Percentiles rank a stretch among this genome's conserved stretches.
These are phyloP conservation scores for Rattus norvegicus DNA, from an alignment of 2,113 vertebrate species.

Conservation along the genomic window DNA sequence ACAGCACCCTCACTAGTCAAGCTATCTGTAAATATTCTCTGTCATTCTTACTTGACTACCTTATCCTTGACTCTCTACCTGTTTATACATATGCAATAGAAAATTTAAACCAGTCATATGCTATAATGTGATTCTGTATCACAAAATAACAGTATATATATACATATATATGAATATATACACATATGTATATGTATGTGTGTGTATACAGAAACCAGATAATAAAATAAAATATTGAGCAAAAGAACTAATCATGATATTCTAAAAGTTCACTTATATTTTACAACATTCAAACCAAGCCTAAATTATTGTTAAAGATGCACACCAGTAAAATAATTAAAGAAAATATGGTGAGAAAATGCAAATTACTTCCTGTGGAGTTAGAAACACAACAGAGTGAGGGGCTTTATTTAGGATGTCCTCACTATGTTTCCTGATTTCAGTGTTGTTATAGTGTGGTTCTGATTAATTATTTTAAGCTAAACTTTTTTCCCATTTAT, in stretches of 20 bases:
- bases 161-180: neutral
- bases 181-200: too few species aligned
- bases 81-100: neutral
- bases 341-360: neutral
- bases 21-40: neutral
- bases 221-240: neutral
- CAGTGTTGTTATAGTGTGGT: neutral
- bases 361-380: neutral
- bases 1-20: neutral
- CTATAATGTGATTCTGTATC: neutral
- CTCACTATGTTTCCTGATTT: neutral
- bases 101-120: too few species aligned
- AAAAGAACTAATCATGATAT: neutral
- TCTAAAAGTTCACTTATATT: neutral
- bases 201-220: too few species aligned
- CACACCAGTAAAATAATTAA: neutral
- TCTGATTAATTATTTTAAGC: neutral
- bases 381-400: neutral
- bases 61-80: neutral
- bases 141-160: neutral
- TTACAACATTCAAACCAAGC: neutral
- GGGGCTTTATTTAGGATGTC: neutral
- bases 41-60: neutral
- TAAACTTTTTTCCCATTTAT: neutral
- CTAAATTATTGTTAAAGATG: neutral